Base-by-base conservation (phyloP, 1,140 invertebrate species). In the Orussus abietinus region DNA sequence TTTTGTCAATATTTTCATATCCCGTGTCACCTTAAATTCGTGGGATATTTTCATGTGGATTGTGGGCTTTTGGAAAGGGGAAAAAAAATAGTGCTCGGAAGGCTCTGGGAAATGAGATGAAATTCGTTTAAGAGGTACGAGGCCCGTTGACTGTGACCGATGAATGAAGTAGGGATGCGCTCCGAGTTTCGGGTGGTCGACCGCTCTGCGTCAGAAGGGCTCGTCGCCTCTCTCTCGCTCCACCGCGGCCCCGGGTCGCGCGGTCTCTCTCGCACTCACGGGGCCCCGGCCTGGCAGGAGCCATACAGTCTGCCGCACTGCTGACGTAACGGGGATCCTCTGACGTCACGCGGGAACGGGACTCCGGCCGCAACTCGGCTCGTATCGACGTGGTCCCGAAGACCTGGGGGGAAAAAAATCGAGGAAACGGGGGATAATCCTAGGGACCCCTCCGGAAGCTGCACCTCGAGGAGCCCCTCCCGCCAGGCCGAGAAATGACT, bases 151-250 rank as follows among this genome's bases (percentile, higher is more conserved):
- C 49, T 50, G 55, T 62, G 57, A 60, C 60, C 49, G 60, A 66
- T 64, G 63, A 66, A 66, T 64, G 62, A 57, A 62, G 60, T 55
- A 53, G 43, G 46, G 37, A 42, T 49, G 45, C 49, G 42, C 41
- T n/a, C n/a, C n/a, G n/a, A n/a, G n/a, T n/a, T n/a, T n/a, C 49
- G 49, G 63, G 63, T 66, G 28, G 53, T 48, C 57, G 62, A 64
- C 59, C 62, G 55, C 62, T 64, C 58, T 47, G 51, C 52, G 47
- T 51, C 49, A 50, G 22, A 33, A 30, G 15, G 29, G 20, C 14
- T 11, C 29, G 11, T 6, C 43, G 25, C 26, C 26, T 20, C 5
- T 21, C 21, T 18, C 14, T 40, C 42, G 6, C 39, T 14, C 22
- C 42, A 39, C 33, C 15, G 37, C 25, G 37, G 22, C 52, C 17